Conservation (phyloP, 2,797 vertebrate species). For the Oreonectes daqikongensis region DNA sequence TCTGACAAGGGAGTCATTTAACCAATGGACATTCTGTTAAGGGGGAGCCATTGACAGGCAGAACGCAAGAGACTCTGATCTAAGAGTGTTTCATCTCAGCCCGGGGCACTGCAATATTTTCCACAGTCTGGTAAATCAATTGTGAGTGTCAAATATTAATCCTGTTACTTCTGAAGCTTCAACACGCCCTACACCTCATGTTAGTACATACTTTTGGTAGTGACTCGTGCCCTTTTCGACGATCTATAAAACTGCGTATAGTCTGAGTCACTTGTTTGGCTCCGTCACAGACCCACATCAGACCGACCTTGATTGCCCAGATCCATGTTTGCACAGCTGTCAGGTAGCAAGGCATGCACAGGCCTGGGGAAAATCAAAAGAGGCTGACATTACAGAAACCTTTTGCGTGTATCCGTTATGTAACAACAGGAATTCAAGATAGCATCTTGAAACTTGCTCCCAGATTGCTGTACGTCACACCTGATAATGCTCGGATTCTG, state of each 20-base stretch:
- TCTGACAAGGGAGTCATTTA: conserved; percentile 57
- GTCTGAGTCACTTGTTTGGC: conserved; percentile 58
- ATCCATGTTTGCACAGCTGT: conserved; percentile 81
- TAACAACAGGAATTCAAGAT: not conserved
- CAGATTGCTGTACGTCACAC: not conserved
- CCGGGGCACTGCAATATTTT: not conserved
- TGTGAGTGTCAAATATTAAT: conserved; percentile 24
- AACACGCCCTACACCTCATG: conserved; percentile 28
- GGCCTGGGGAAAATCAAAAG: conserved; percentile 16
- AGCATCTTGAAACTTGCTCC: not conserved
- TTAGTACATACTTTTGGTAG: conserved; percentile 52
- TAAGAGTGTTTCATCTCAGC: conserved; percentile 1
- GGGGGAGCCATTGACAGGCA: conserved; percentile 35
- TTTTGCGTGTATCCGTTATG: conserved; percentile 12
- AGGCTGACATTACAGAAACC: conserved; percentile 17
- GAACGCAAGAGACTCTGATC: conserved; percentile 23
- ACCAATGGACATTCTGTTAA: conserved; percentile 36
- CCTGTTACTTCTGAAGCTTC: not conserved
- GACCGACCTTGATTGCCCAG: conserved; percentile 67
- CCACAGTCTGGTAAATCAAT: conserved; percentile 26
- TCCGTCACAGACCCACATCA: conserved; percentile 71
- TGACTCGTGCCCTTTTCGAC: conserved; percentile 50
- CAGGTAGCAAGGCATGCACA: conserved; percentile 60
- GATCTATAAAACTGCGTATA: conserved; percentile 56
- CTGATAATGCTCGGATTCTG: not conserved